These are phyloP conservation scores for Limanda limanda DNA, from an alignment of 2,113 vertebrate species.

Conservation along the genomic window DNA sequence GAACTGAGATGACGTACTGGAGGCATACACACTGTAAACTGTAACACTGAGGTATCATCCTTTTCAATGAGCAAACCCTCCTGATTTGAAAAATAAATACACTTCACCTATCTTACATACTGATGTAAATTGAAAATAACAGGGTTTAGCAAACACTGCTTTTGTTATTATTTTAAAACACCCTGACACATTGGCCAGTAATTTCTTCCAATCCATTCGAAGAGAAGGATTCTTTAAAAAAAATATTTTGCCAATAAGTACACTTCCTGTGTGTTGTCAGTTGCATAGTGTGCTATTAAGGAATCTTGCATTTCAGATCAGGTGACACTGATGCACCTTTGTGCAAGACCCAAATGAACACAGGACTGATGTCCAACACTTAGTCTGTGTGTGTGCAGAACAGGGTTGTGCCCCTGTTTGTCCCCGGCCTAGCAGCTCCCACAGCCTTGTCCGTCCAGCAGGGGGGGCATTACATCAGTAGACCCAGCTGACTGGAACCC, in stretches of 20 bases:
- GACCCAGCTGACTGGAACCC: conserved; percentile 99
- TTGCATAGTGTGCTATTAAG: conserved; percentile 86
- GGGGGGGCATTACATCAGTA: conserved; percentile 83
- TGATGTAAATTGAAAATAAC: conserved; percentile 49
- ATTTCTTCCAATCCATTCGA: conserved; percentile 81
- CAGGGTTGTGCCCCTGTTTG: conserved; percentile 40
- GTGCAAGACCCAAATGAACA: conserved; percentile 52
- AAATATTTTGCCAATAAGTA: conserved; percentile 93
- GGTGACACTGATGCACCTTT: conserved; percentile 62
- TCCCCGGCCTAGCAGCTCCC: conserved; percentile 35
- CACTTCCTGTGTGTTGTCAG: conserved; percentile 87
- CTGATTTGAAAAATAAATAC: conserved; percentile 75
- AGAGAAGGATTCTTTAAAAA: conserved; percentile 80
- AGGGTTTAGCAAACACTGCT: conserved; percentile 60
- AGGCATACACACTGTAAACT: conserved; percentile 73
- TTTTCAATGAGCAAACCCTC: conserved; percentile 62
- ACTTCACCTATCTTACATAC: conserved; percentile 36
- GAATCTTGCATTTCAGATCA: conserved; percentile 65
- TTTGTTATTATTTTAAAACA: conserved; percentile 43
- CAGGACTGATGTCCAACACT: conserved; percentile 35
- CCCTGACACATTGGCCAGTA: conserved; percentile 23
- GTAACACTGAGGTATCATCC: conserved; percentile 72
- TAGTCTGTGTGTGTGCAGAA: conserved; percentile 29
- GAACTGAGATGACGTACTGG: conserved; percentile 62
- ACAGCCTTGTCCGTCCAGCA: conserved; percentile 35